Evolutionary conservation across 2,113 vertebrate genomes (phyloP).

Genomic region (Sylvietta virens): DNA sequence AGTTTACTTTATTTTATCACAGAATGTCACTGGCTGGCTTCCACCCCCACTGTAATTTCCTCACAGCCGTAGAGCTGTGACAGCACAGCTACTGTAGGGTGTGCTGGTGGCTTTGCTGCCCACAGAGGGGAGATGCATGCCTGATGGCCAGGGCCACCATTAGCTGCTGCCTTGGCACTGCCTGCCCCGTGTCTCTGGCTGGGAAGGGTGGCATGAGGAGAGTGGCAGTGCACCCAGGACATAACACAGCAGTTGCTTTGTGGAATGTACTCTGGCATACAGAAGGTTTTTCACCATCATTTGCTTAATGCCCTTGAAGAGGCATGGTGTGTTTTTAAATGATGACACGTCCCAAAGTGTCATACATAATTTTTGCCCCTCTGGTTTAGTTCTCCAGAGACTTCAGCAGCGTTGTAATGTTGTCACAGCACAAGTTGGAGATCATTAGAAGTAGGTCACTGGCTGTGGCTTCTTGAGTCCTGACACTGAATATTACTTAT

Average conservation of each 20-base stretch:
- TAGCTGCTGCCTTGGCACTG: accelerated
- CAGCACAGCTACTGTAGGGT: neutral
- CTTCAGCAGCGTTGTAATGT: neutral
- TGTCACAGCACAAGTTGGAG: neutral
- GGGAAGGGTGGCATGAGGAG: neutral
- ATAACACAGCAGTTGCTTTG: accelerated
- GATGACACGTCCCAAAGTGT: neutral
- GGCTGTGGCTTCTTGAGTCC: neutral
- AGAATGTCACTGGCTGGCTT: slow-evolving; percentile 39
- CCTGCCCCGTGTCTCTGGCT: accelerated
- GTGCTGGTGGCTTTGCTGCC: neutral
- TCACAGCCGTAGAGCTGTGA: neutral
- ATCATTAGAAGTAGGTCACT: slow-evolving; percentile 17
- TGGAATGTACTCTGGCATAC: neutral
- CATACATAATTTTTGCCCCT: neutral
- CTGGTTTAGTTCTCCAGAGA: neutral
- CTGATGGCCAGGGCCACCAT: neutral
- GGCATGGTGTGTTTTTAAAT: neutral
- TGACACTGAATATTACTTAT: neutral
- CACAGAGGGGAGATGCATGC: neutral
- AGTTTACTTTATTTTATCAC: slow-evolving; percentile 51
- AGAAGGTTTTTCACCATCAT: neutral
- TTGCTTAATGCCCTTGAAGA: neutral
- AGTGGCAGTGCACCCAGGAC: neutral
- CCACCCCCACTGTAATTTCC: slow-evolving; percentile 60